Conservation (phyloP, 2,797 vertebrate species). For the Bryconaethiops microstoma region DNA sequence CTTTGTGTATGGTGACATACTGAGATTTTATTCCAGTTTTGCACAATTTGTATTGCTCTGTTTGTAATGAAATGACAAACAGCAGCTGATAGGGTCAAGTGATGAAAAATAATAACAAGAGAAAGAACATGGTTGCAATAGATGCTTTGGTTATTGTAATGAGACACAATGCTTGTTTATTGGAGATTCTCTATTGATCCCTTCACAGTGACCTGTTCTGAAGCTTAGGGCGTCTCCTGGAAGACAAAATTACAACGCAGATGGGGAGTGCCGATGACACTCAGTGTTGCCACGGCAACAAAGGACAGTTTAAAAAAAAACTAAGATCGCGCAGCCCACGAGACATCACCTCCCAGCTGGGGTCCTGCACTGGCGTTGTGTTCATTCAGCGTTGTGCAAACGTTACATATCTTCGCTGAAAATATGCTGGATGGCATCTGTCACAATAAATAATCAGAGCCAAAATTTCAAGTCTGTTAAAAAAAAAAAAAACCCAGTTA, state of each 20-base stretch:
- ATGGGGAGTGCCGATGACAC: constrained; percentile 68
- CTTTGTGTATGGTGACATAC: neutral
- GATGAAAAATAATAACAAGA: neutral
- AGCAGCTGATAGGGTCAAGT: neutral
- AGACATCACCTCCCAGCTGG: constrained; percentile 24
- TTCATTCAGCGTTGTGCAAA: neutral
- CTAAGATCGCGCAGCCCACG: neutral
- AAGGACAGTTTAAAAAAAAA: constrained; percentile 49
- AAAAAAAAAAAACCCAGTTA: too few species aligned
- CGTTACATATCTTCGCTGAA: neutral
- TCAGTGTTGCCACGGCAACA: constrained; percentile 65
- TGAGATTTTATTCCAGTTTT: neutral
- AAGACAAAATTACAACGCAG: constrained; percentile 66
- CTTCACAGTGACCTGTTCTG: constrained; percentile 25
- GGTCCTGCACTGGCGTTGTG: constrained; percentile 12
- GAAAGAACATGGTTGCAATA: neutral
- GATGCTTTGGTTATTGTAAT: neutral
- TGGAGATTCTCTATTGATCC: constrained; percentile 42
- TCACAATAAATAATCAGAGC: neutral
- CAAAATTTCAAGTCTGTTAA: neutral
- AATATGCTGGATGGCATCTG: neutral
- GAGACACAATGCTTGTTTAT: constrained; percentile 20
- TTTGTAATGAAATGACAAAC: neutral
- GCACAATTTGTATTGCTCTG: neutral
- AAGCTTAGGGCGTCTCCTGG: constrained; percentile 51